phyloP scores from a whole-genome alignment of 2,113 vertebrate species.

The Oostethus manadensis region DNA sequence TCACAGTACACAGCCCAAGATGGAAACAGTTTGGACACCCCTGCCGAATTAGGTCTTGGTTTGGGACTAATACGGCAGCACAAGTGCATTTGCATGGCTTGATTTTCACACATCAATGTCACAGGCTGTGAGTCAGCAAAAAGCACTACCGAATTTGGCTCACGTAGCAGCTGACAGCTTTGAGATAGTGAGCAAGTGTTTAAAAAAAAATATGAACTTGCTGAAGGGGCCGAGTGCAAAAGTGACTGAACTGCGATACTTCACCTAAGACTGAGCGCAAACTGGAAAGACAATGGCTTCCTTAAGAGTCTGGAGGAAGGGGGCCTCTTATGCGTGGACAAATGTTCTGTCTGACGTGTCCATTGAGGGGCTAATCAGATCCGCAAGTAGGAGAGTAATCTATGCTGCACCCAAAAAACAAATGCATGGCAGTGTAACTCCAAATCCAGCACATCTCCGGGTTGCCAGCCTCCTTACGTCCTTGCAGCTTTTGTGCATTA shows the following conservation, averaged over 20 bases:
- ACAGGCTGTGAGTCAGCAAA: slow-evolving; percentile 23
- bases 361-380: neutral
- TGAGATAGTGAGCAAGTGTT: slow-evolving; percentile 8
- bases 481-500: neutral
- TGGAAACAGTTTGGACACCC: too few species aligned
- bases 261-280: neutral
- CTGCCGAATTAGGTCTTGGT: neutral
- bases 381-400: neutral
- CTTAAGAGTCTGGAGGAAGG: neutral
- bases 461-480: neutral
- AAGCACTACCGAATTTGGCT: slow-evolving; percentile 21
- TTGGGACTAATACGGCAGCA: neutral
- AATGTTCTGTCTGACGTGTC: neutral
- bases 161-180: slow-evolving; percentile 18
- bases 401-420: neutral
- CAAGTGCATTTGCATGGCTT: slow-evolving; percentile 25
- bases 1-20: too few species aligned
- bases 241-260: neutral
- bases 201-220: slow-evolving; percentile 10
- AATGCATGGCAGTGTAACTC: neutral
- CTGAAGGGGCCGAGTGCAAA: neutral
- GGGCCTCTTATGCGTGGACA: neutral
- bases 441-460: too few species aligned
- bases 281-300: neutral
- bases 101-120: slow-evolving; percentile 21